Evolutionary conservation across 1,140 invertebrate genomes (phyloP), one percentile per base, ranked within the genome.

Genomic region (Orius laevigatus): DNA sequence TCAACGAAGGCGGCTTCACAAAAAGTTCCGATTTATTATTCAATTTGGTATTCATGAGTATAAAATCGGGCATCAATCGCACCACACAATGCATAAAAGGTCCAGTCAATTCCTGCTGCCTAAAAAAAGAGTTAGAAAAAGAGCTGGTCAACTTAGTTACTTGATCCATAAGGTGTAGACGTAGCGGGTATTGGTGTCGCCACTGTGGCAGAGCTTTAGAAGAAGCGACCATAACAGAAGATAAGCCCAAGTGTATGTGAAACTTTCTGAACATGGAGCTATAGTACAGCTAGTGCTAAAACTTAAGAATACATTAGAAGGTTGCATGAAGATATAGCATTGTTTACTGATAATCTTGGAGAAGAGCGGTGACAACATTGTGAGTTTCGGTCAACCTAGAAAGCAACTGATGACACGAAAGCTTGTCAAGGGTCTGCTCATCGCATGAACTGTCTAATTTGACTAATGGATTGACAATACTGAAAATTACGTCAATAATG

Each of bases 211-310:
- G 42, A 83, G 72, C 20, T 73, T 64, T n/a, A 89, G 59, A 9
- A 85, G 59, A 38, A 79, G 67, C 56, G 73, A 71, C 85, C 86
- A 91, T 3, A 76, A 59, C 1, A 87, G 60, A 31, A 88, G 63
- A 63, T 85, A 89, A 14, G 70, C 76, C 40, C 75, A 58, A 1
- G 71, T 71, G 44, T 71, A 74, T 10, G 66, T 71, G 48, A 75
- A 78, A 4, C 73, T 69, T 52, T 79, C 74, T 1, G 74, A 75
- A 50, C 69, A 67, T 3, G 74, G 71, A 54, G 72, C 59, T 41
- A 83, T 68, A 12, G 62, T 66, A 50, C 72, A 74, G 51, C 66
- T 72, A 55, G 77, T 74, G 10, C 76, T 78, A 50, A 71, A 63
- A 63, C 66, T 75, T 50, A 3, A 64, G 63, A 48, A 10, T 11